A percentile compares a stretch with the other conserved stretches of the same genome.
Evolutionary conservation across 2,113 vertebrate species (phyloP).

Genomic region (Onychostruthus taczanowskii): DNA sequence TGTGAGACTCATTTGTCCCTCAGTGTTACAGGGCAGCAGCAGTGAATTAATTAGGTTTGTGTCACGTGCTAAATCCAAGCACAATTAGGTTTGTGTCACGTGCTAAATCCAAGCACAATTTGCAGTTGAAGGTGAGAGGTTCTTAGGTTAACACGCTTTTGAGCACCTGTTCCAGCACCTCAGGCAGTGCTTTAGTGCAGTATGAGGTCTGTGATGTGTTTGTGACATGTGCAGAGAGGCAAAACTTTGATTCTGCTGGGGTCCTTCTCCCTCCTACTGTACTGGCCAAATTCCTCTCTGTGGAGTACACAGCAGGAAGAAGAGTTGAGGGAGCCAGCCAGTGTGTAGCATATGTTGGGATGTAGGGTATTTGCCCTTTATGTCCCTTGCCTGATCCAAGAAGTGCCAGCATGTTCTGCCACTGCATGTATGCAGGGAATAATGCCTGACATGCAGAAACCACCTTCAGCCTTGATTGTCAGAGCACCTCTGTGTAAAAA

Average conservation of each 20-base stretch:
- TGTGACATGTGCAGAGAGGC: background rate
- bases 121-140: background rate
- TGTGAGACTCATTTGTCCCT: background rate
- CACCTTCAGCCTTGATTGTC: background rate
- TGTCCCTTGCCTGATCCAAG: background rate
- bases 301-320: background rate
- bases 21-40: background rate
- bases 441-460: background rate
- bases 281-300: background rate
- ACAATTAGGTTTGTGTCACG: background rate
- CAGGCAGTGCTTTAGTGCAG: background rate
- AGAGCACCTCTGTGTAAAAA: background rate
- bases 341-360: background rate
- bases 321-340: background rate
- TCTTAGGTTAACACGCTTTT: background rate
- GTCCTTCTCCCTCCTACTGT: background rate
- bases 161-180: background rate
- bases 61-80: background rate
- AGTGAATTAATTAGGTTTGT: background rate
- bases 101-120: background rate
- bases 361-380: background rate
- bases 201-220: background rate
- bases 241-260: background rate
- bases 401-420: background rate
- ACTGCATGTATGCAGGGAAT: background rate